A percentile compares a stretch with the other conserved stretches of the same genome.
Evolutionary conservation across 2,113 vertebrate species (phyloP).

Genomic region (Globicephala melas): DNA sequence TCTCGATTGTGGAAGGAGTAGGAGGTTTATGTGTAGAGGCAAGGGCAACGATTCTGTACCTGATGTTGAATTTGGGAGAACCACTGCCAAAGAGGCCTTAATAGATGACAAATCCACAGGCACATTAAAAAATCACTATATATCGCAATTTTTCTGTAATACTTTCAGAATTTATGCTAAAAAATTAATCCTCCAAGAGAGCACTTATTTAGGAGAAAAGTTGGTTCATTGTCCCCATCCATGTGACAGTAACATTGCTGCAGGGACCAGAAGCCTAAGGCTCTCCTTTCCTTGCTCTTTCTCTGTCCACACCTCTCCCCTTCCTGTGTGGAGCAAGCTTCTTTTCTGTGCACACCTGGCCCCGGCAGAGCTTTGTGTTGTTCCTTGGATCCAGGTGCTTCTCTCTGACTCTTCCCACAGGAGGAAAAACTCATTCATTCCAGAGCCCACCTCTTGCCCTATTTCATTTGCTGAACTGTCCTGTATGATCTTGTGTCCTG

Average conservation of each 20-base stretch:
- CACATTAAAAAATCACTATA: background rate
- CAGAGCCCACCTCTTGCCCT: too few species aligned
- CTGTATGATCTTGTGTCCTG: background rate
- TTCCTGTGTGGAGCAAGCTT: too few species aligned
- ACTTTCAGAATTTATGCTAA: background rate
- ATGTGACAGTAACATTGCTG: rapidly evolving
- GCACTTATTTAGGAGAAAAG: background rate
- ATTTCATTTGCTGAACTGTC: background rate
- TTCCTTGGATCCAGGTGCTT: background rate
- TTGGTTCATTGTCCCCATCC: background rate
- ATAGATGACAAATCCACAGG: background rate
- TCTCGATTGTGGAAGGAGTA: background rate
- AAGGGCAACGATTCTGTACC: background rate
- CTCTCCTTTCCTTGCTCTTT: background rate
- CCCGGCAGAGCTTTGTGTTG: background rate
- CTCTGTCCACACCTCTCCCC: background rate
- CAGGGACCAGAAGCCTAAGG: background rate
- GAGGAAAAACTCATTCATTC: background rate
- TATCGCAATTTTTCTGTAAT: background rate
- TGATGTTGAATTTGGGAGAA: background rate
- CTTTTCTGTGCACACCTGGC: background rate
- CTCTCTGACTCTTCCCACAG: background rate
- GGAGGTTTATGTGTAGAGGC: background rate
- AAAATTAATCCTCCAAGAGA: background rate
- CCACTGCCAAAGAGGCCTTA: background rate